Evolutionary conservation across 2,888 invertebrate species (phyloP).

Genomic region (Torymus texanus): DNA sequence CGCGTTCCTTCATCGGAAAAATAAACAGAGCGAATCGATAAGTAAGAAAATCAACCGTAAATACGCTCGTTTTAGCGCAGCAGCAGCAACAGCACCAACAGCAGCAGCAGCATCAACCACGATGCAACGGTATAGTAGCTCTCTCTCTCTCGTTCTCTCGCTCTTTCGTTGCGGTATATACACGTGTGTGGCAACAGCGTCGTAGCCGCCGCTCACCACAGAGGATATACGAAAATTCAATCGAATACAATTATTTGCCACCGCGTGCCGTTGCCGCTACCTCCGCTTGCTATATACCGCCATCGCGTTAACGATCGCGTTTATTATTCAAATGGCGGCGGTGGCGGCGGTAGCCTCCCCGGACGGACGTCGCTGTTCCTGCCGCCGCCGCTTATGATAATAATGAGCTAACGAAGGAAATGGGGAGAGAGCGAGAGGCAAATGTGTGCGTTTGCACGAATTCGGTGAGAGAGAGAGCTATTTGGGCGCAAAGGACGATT

Average conservation of each 20-base stretch:
- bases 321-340: conserved; percentile 30
- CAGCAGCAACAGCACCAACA: not conserved
- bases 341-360: not conserved
- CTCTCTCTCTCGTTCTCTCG: too few relatives aligned
- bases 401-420: conserved; percentile 26
- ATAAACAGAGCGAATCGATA: conserved; percentile 49
- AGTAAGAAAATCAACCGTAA: conserved; percentile 48
- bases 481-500: too few relatives aligned
- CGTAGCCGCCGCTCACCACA: too few relatives aligned
- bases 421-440: not conserved
- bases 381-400: conserved; percentile 20
- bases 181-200: too few relatives aligned
- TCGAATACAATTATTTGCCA: conserved; percentile 32
- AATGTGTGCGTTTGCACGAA: too few relatives aligned
- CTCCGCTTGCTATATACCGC: too few relatives aligned
- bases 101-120: not conserved
- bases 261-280: not conserved
- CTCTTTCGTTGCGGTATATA: too few relatives aligned
- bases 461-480: not conserved
- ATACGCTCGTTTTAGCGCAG: conserved; percentile 15
- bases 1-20: conserved; percentile 41
- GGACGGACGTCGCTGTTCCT: too few relatives aligned
- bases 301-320: conserved; percentile 34
- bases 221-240: conserved; percentile 30
- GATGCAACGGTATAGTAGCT: too few relatives aligned